Conservation (phyloP, 2,888 invertebrate genomes). For the Pyrochroa serraticornis region DNA sequence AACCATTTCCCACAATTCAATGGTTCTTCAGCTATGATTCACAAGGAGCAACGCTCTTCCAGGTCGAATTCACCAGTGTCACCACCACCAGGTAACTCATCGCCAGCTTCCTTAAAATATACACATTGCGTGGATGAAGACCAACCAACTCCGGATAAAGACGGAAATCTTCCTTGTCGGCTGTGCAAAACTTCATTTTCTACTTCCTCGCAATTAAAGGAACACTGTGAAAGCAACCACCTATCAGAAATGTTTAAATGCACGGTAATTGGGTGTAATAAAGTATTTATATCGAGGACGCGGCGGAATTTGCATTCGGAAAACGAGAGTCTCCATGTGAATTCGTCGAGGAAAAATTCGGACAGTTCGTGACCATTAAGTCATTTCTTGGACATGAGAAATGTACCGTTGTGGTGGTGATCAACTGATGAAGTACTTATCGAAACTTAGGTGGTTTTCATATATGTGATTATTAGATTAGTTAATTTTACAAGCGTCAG, state of each 20-base stretch:
- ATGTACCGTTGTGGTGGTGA: slow-evolving; percentile 58
- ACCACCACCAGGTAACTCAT: slow-evolving; percentile 59
- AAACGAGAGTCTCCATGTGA: slow-evolving; percentile 64
- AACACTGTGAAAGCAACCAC: slow-evolving; percentile 76
- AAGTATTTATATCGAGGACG: slow-evolving; percentile 79
- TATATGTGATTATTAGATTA: slow-evolving; percentile 56
- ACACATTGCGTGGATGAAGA: slow-evolving; percentile 72
- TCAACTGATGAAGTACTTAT: slow-evolving; percentile 44
- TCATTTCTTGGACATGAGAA: slow-evolving; percentile 50
- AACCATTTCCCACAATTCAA: slow-evolving; percentile 58
- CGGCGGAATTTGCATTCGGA: slow-evolving; percentile 79
- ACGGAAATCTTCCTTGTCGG: slow-evolving; percentile 72
- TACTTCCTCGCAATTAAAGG: slow-evolving; percentile 68
- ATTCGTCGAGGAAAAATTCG: slow-evolving; percentile 53
- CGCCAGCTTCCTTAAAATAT: slow-evolving; percentile 50
- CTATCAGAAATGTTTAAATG: slow-evolving; percentile 74
- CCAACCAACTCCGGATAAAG: slow-evolving; percentile 68
- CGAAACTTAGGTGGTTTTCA: slow-evolving; percentile 44
- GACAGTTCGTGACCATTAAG: slow-evolving; percentile 56
- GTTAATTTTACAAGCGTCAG: slow-evolving; percentile 53
- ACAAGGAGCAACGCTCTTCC: slow-evolving; percentile 57
- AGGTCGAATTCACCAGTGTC: slow-evolving; percentile 62
- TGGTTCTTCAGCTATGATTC: slow-evolving; percentile 49
- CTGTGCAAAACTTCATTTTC: slow-evolving; percentile 71
- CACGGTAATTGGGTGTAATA: slow-evolving; percentile 76